Evolutionary conservation across 2,888 invertebrate species (phyloP).

Genomic region (Xylota sylvarum): DNA sequence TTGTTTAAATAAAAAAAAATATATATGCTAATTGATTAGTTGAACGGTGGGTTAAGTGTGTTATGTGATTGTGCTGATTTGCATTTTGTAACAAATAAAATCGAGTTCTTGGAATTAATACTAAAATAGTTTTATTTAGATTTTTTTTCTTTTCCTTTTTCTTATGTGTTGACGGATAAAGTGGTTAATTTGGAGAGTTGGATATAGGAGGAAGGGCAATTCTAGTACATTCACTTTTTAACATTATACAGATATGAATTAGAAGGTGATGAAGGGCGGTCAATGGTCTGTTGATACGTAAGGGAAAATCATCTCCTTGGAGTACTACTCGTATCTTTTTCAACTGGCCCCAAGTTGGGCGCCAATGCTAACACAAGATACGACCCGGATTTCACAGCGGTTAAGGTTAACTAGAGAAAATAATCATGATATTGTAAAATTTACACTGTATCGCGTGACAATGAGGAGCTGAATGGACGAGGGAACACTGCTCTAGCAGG

Average conservation of each 20-base stretch:
- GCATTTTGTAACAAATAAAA: constrained; percentile 16
- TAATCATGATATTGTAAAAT: no score
- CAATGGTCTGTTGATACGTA: background rate
- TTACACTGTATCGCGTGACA: no score
- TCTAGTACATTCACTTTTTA: no score
- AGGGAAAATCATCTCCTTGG: no score
- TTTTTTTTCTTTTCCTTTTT: background rate
- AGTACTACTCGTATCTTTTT: no score
- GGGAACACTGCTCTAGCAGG: no score
- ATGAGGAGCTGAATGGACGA: no score
- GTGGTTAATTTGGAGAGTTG: background rate
- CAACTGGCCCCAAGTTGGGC: no score
- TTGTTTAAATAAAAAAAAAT: constrained; percentile 1
- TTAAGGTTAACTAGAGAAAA: no score
- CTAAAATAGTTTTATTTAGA: background rate
- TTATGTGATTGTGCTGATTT: constrained; percentile 17
- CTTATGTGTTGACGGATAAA: background rate
- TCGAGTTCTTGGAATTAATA: background rate
- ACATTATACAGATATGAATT: no score
- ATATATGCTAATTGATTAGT: constrained; percentile 28
- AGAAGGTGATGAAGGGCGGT: background rate
- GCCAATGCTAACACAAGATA: no score
- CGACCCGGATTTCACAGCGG: no score
- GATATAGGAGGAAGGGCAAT: background rate
- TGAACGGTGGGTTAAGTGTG: background rate